Base-by-base conservation (phyloP, 1,140 invertebrate genomes). In the Chironomus striatipennis region DNA sequence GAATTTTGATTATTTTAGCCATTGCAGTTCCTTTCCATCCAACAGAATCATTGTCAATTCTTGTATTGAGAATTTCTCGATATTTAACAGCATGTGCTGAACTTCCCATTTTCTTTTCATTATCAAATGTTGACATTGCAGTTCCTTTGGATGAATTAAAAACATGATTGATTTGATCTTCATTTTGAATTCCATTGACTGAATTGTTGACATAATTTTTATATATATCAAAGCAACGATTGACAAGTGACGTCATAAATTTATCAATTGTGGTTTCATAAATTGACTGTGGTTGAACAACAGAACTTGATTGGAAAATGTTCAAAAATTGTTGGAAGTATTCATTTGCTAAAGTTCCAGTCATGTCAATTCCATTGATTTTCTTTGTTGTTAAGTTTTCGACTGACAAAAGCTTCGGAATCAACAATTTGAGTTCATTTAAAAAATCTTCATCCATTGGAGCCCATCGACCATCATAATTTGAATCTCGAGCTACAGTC, bases 221-320 rank as follows among this genome's bases (percentile, higher is more conserved):
- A 12, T 70, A 70, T 6, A 70, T 12, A 18, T 70, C n/a, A 70
- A 70, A 70, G 18, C 65, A 70, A 18, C 18, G 17, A 18, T 10
- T 9, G 3, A 70, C 65, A 9, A 70, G 18, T 18, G 65, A 15
- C n/a, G 20, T 20, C 17, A 70, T 20, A 70, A 70, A 70, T 21
- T 70, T 70, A 70, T 70, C 65, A 21, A 70, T 70, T 18, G 65
- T 70, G 7, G 17, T 20, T 70, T 70, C 65, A 70, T 70, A 70
- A 70, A 70, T 70, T 8, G 65, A 20, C 18, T 70, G 17, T 1
- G 65, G 65, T 21, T 70, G 65, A 70, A 70, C 18, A 9, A 18
- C n/a, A 1, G 17, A 20, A 20, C 9, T 70, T 21, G 65, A 70
- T 70, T 70, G 65, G 65, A 70, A 70, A 20, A 70, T 18, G 7